Evolutionary conservation across 92 coral and sea anemone genomes (phyloP), one percentile per base, ranked within the genome.

Genomic region (Montipora capitata): DNA sequence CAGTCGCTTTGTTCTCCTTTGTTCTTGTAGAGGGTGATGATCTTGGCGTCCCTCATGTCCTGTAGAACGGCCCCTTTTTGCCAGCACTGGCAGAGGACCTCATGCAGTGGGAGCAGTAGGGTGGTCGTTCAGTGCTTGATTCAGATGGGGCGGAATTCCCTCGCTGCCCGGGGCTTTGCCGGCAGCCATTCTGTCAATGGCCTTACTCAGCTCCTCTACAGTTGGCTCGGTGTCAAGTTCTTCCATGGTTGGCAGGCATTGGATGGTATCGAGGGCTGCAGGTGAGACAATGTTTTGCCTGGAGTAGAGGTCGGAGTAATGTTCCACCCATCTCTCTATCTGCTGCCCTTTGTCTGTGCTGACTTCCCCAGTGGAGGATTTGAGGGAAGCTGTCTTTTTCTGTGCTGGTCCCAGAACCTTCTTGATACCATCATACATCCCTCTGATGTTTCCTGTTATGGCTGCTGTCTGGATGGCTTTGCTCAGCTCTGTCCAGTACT

Each of bases 341-440:
- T 54, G 59, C 15, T 54, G 12, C 13, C 59, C 59, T 12, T 54
- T 35, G 54, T 54, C 71, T 2, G 18, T 35, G 70, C 71, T 54
- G 12, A 54, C 59, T 54, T 54, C 16, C 14, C 15, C 59, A 54
- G 51, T 45, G 0, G 51, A 45, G 51, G 51, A 45, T 45, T 45
- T 45, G 0, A 45, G 5, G 51, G 51, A 0, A 45, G 51, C 51
- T 45, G 7, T 8, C 51, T 45, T 45, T 5, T 4, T 45, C 51
- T 45, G 51, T 5, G 9, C 51, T 45, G 9, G 51, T 45, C 51
- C 51, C 6, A 45, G 51, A 45, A 16, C 63, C 63, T 14, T 10
- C 6, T 14, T 86, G 91, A 85, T 90, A 78, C 94, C 86, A 3
- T 78, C 91, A 49, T 79, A 90, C 87, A 90, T 89, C 11, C 59